Percentiles rank a stretch among this genome's conserved stretches.
Conservation (phyloP, 2,113 vertebrate species). For the Cephalopterus ornatus region DNA sequence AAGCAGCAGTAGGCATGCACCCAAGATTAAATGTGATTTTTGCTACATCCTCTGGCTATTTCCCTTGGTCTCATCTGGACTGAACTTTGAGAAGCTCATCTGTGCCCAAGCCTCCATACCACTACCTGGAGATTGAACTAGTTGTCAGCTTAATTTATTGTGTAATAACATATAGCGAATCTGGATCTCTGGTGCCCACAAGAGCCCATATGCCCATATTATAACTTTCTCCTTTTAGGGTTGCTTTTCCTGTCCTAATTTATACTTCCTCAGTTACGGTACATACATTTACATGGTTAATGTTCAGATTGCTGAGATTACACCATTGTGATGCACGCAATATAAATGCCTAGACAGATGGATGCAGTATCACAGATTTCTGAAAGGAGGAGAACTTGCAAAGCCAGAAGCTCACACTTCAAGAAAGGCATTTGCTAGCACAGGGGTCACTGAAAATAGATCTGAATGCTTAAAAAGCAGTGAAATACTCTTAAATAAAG, state of each 20-base stretch:
- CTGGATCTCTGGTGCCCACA: background rate
- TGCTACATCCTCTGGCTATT: background rate
- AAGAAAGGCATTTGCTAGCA: slow-evolving; percentile 45
- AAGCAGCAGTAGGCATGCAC: background rate
- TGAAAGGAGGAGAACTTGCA: slow-evolving; percentile 59
- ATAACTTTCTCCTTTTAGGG: slow-evolving; percentile 46
- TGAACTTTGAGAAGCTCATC: background rate
- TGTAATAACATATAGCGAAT: background rate
- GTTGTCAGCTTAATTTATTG: background rate
- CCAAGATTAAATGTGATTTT: background rate
- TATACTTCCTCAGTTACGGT: slow-evolving; percentile 50
- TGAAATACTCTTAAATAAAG: slow-evolving; percentile 16
- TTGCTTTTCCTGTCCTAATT: slow-evolving; percentile 57
- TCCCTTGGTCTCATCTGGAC: background rate
- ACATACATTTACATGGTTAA: slow-evolving; percentile 66
- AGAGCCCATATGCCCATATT: slow-evolving; percentile 21
- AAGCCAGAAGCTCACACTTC: slow-evolving; percentile 57
- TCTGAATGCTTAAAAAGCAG: slow-evolving; percentile 26
- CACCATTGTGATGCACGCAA: slow-evolving; percentile 53
- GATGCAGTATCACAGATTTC: slow-evolving; percentile 64
- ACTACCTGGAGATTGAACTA: background rate
- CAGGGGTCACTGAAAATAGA: slow-evolving; percentile 59
- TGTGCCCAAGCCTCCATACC: background rate
- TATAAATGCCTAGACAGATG: slow-evolving; percentile 65
- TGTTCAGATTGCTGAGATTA: slow-evolving; percentile 42